Base-by-base conservation (phyloP, 2,797 vertebrate species). In the Molossus alvarezi region DNA sequence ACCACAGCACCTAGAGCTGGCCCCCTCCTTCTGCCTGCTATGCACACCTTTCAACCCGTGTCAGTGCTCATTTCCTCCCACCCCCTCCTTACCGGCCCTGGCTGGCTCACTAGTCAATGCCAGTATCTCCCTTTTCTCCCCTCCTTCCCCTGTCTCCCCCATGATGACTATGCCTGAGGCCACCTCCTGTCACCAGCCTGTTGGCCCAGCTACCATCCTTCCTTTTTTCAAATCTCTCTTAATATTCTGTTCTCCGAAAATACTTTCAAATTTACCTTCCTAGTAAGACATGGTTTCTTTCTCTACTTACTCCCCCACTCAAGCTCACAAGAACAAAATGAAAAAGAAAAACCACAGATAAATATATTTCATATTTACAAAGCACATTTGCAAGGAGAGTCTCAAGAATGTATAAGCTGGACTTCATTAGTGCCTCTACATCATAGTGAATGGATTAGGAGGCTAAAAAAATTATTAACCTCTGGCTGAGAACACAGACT, bases 381-480 rank as follows among this genome's bases (percentile, higher is more conserved):
- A 83, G 41, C 29, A 84, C 5, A 29, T 90, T 91, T 92, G 80
- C 64, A 76, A 91, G 76, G 18, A 72, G 62, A 83, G 6, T 87
- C 71, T 87, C 58, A 72, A 77, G 64, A 88, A 90, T 15, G 0
- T 75, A 20, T 21, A 15, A 88, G 45, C 48, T 71, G 45, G 55
- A 73, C 60, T 96, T 67, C 77, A 69, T 90, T 45, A 79, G 20
- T 55, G 21, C 45, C 75, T 81, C 85, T 65, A 58, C 57, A 15
- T 67, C 7, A 2, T 18, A 13, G 33, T 12, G 2, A 92, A 33
- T 29, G 20, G 55, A 57, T 76, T 88, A 77, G 53, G 67, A 57
- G 58, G 17, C 71, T 60, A 95, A 91, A 69, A 76, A 84, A 93
- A 87, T 72, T 71, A 73, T 92, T 94, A 81, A 95, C 62, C 73